These are phyloP conservation scores for Porites divaricata DNA, from an alignment of 92 coral and sea anemone genomes.

Conservation along the genomic window DNA sequence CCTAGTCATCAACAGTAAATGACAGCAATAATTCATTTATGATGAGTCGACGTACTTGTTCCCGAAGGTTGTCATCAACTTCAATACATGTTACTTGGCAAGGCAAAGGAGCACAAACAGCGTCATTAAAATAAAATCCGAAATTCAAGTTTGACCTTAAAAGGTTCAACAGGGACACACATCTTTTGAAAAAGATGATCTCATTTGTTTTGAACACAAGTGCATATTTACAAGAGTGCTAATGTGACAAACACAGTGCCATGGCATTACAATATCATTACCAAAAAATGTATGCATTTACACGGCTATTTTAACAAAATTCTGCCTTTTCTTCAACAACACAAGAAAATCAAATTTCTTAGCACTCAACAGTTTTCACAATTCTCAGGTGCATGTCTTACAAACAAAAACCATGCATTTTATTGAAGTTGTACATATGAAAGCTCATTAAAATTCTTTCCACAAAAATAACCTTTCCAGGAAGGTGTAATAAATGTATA, in stretches of 20 bases:
- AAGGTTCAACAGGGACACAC: neutral
- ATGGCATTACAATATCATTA: too few relatives aligned
- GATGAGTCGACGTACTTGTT: neutral
- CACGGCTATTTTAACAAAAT: too few relatives aligned
- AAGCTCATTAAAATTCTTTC: neutral
- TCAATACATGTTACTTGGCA: neutral
- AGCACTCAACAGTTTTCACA: too few relatives aligned
- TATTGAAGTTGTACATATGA: neutral
- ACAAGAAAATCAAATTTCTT: neutral
- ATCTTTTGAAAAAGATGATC: neutral
- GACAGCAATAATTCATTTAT: slow-evolving; percentile 7
- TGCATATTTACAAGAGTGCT: neutral
- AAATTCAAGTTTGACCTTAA: neutral
- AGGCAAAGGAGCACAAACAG: neutral
- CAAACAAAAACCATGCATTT: too few relatives aligned
- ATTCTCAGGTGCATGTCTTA: too few relatives aligned
- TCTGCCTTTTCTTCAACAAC: neutral
- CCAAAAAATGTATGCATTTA: too few relatives aligned
- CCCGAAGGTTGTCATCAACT: neutral
- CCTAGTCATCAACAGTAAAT: neutral
- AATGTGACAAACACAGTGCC: neutral
- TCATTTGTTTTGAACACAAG: slow-evolving; percentile 5
- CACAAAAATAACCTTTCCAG: neutral
- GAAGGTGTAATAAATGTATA: neutral
- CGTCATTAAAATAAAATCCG: neutral